phyloP scores from a whole-genome alignment of 1,140 invertebrate genomes.

The Zaprionus lachaisei region DNA sequence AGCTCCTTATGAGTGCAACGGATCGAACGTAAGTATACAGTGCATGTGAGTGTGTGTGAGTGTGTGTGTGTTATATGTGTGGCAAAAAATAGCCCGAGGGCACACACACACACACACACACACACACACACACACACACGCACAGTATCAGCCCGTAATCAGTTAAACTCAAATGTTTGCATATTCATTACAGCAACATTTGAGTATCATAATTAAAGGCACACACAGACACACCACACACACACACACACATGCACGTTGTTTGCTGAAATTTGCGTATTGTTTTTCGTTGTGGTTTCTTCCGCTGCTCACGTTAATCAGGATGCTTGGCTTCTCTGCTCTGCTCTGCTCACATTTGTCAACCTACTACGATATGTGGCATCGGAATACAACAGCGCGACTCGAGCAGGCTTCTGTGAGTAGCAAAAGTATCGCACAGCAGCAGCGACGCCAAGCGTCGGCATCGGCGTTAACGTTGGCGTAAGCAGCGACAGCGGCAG shows the following conservation, averaged over 20 bases:
- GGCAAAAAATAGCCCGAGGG: neutral
- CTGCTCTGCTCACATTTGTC: neutral
- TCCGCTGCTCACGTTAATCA: neutral
- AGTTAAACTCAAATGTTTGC: conserved; percentile 21
- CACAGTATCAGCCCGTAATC: conserved; percentile 1
- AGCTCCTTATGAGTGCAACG: conserved; percentile 5
- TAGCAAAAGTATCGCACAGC: conserved; percentile 43
- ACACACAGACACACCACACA: conserved; percentile 15
- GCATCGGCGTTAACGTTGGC: neutral
- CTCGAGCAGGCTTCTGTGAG: conserved; percentile 47
- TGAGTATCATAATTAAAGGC: conserved; percentile 24
- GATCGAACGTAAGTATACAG: conserved; percentile 1
- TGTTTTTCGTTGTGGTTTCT: conserved; percentile 2
- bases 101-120: conserved; percentile 1
- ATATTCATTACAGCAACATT: neutral
- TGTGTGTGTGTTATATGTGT: neutral
- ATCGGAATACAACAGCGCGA: conserved; percentile 42
- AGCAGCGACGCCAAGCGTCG: conserved; percentile 3
- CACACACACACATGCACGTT: conserved; percentile 5
- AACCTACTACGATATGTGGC: neutral
- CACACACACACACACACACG: neutral
- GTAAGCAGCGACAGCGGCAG: conserved; percentile 19
- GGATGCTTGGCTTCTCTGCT: neutral
- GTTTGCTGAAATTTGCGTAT: neutral
- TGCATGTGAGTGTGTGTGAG: conserved; percentile 1